Evolutionary conservation across 2,888 invertebrate species (phyloP).

Genomic region (Chloroclysta siterata): DNA sequence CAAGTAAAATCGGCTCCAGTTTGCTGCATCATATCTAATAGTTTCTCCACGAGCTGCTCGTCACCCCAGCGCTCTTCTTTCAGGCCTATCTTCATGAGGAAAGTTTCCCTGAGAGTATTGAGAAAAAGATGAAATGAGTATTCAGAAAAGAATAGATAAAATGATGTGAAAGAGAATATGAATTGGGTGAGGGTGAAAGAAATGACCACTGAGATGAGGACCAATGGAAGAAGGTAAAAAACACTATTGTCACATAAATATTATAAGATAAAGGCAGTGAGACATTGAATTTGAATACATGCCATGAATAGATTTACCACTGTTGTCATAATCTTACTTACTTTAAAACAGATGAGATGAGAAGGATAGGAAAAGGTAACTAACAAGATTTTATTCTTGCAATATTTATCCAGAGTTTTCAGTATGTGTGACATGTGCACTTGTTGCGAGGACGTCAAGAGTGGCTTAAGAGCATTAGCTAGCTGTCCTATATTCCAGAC

Average conservation of each 20-base stretch:
- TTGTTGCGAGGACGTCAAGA: slow-evolving; percentile 73
- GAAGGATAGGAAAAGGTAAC: slow-evolving; percentile 44
- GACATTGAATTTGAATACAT: no score
- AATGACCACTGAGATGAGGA: no score
- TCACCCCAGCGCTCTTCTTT: slow-evolving; percentile 77
- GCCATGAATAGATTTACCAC: no score
- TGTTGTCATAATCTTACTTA: no score
- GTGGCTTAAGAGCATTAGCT: slow-evolving; percentile 83
- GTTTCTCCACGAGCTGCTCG: slow-evolving; percentile 77
- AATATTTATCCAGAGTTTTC: slow-evolving; percentile 76
- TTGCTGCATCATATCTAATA: slow-evolving; percentile 86
- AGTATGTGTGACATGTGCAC: slow-evolving; percentile 74
- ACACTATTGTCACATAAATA: no score
- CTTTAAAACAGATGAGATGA: no score
- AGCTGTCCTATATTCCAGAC: slow-evolving; percentile 87
- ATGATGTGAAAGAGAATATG: no score
- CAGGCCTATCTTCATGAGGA: slow-evolving; percentile 84
- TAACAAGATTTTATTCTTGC: slow-evolving; percentile 80
- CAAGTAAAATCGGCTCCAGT: slow-evolving; percentile 88
- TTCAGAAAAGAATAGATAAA: no score
- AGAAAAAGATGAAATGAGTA: not conserved
- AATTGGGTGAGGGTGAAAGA: no score
- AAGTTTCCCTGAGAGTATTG: slow-evolving; percentile 62
- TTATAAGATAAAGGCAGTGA: no score
- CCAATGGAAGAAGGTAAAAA: no score